Conservation (phyloP, 2,113 vertebrate species). For the Porphyrio hochstetteri region DNA sequence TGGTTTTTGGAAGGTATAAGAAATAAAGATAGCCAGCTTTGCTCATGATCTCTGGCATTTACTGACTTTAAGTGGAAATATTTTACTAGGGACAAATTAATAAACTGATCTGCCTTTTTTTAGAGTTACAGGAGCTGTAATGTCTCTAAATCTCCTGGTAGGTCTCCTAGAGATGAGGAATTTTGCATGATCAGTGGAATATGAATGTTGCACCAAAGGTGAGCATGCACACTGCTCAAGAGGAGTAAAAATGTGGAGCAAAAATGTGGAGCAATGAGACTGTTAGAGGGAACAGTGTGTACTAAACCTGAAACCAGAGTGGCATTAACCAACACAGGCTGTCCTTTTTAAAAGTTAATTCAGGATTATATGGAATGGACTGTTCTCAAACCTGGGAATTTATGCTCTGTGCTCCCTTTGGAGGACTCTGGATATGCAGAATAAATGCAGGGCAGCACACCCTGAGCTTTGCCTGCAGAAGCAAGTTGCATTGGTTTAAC, state of each 20-base stretch:
- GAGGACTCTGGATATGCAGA: background rate
- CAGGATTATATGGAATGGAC: background rate
- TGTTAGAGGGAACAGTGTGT: background rate
- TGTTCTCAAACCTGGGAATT: background rate
- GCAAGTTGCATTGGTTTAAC: background rate
- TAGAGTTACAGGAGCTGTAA: background rate
- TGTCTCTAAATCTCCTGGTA: background rate
- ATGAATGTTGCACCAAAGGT: background rate
- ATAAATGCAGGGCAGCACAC: slow-evolving; percentile 7
- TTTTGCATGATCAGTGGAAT: background rate
- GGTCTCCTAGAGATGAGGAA: slow-evolving; percentile 1
- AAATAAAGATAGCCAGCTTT: background rate
- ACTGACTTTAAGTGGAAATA: slow-evolving; percentile 4
- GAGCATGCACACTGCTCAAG: background rate
- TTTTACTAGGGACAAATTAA: background rate
- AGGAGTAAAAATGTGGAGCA: background rate
- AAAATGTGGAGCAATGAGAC: background rate
- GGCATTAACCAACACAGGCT: background rate
- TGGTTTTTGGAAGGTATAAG: background rate
- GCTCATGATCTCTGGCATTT: background rate
- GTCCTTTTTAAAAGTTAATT: background rate
- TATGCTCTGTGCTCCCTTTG: background rate
- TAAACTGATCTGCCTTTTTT: background rate
- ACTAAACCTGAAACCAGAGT: background rate
- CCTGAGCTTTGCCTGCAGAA: background rate